A percentile compares a stretch with the other conserved stretches of the same genome.
These are phyloP conservation scores for Aphidoletes aphidimyza DNA, from an alignment of 2,888 invertebrate species.

Conservation along the genomic window DNA sequence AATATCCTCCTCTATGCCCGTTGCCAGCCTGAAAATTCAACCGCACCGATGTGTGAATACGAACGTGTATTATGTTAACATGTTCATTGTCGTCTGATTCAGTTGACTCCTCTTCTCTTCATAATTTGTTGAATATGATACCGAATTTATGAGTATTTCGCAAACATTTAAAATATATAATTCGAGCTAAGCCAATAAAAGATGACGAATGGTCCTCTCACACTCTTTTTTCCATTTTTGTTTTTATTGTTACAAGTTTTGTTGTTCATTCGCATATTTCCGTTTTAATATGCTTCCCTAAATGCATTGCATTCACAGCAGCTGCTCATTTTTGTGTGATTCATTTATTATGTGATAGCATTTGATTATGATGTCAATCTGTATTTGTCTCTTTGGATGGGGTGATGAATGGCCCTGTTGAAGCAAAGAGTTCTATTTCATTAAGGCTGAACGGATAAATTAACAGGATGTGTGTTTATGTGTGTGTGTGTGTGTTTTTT, in stretches of 20 bases:
- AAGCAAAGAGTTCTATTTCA: too few relatives aligned
- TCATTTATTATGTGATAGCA: neutral
- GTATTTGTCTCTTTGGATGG: neutral
- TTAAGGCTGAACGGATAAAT: too few relatives aligned
- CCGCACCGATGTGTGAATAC: too few relatives aligned
- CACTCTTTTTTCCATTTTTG: neutral
- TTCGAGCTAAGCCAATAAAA: conserved; percentile 43
- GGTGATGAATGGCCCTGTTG: neutral
- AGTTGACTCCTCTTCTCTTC: neutral
- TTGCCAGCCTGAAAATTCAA: neutral
- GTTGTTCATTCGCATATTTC: neutral
- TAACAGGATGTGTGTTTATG: too few relatives aligned
- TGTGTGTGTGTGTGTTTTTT: too few relatives aligned
- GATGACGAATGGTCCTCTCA: neutral
- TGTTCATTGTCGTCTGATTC: neutral
- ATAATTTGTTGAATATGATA: conserved; percentile 25
- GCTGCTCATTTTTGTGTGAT: neutral
- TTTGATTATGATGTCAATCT: conserved; percentile 26
- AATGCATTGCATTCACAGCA: neutral
- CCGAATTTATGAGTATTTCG: conserved; percentile 10
- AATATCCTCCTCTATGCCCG: neutral
- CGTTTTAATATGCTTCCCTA: neutral
- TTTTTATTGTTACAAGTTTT: neutral
- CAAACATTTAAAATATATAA: conserved; percentile 6
- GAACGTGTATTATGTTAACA: conserved; percentile 5